Base-by-base conservation (phyloP, 2,888 invertebrate genomes). In the Elegia similella region DNA sequence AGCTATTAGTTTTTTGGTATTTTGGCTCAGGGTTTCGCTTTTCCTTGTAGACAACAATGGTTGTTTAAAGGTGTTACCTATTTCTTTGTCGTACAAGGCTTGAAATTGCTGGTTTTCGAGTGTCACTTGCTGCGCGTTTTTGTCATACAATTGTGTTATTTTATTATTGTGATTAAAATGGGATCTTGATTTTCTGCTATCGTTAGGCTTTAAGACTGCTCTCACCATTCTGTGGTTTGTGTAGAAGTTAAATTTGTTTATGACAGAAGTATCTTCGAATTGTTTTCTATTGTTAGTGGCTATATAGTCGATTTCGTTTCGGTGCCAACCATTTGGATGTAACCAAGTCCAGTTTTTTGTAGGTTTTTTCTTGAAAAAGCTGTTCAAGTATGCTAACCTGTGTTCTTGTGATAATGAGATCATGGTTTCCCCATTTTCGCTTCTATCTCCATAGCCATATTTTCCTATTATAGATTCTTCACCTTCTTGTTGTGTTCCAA, bases 341-440 rank as follows among this genome's bases (percentile, higher is more conserved):
- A 12, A 10, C 52, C 52, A 52, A 15, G 52, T 52, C 48, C 48
- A 48, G 8, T 48, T 48, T 48, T 29, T 48, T 48, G 48, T 17
- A 12, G 48, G 29, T 23, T 48, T 48, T 29, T n/a, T 48, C n/a
- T 29, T 48, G 29, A 48, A 48, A 29, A 29, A 48, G 29, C 48
- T 52, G 38, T 52, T 52, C 2, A 34, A 3, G 6, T n/a, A 7
- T 15, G 30, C 2, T 6, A 52, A 12, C 13, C 13, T 52, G 16
- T 32, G 13, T 52, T 52, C 52, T 6, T 30, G 52, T n/a, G 52
- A 32, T 7, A 52, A 30, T 32, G 8, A 34, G 5, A 52, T 32
- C 13, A 52, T 12, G 29, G 30, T 52, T 34, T 34, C 6, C 6
- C 52, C 52, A 16, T 52, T 52, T 52, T 12, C 30, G 16, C 38